Evolutionary conservation across 2,113 vertebrate species (phyloP), one percentile per base, ranked within the genome.

Genomic region (Mesoclemmys tuberculata): DNA sequence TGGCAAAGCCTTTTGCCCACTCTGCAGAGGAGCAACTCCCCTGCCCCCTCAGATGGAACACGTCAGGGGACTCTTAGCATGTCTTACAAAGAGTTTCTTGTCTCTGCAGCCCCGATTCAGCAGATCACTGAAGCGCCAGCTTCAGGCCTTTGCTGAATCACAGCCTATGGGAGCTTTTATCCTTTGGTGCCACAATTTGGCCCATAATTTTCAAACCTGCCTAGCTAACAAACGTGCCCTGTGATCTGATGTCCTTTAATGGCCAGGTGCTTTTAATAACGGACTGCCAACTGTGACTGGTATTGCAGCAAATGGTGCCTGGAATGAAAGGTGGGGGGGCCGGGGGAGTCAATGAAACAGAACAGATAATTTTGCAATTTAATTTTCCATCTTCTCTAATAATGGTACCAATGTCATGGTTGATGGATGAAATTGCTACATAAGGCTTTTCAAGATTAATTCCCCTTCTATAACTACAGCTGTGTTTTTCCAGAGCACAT

Each of bases 401-500:
- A 98, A 98, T 94, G 97, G 97, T 94, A 97, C 98, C 92, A 88
- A 97, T 98, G 98, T 98, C 98, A 90, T 77, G 97, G 97, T 80
- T 98, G 99, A 98, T 98, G 98, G 98, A 98, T 98, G 98, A 97
- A 95, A 97, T 95, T 88, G 96, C 83, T 97, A 80, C 97, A 95
- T 89, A 96, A 24, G 86, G 96, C 98, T 98, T 98, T 98, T 82
- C 97, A 97, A 98, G 98, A 98, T 98, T 98, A 98, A 98, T 98
- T 98, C 98, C 96, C 97, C 98, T 98, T 98, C 97, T 97, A 82
- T 96, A 98, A 98, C 98, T 97, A 97, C 98, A 98, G 95, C 46
- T 54, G 93, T 98, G 98, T 97, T 96, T 97, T 97, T 93, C 93
- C 95, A 95, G 93, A 96, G 95, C 93, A 96, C 71, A 79, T 96